Conservation (phyloP, 2,113 vertebrate genomes). For the Sceloporus undulatus region DNA sequence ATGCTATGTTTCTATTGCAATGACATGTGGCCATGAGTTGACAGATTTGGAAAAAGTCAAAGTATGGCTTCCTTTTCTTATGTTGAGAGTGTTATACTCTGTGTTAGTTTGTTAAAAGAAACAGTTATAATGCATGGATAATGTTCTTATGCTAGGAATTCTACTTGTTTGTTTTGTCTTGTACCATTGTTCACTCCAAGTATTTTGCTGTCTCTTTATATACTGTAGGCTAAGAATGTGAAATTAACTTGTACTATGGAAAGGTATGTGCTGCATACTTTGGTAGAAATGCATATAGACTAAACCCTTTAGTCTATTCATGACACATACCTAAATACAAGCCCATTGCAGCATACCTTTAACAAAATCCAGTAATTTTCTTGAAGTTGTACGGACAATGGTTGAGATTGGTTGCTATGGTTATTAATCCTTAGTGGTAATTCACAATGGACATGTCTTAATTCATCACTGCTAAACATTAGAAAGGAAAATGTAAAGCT, state of each 20-base stretch:
- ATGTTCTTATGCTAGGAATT: neutral
- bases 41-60: neutral
- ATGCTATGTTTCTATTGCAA: no score
- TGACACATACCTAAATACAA: conserved; percentile 53
- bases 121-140: neutral
- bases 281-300: conserved; percentile 33
- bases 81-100: no score
- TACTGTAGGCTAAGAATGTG: neutral
- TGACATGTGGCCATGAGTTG: neutral
- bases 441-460: conserved; percentile 59
- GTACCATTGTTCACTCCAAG: neutral
- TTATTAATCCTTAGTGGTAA: conserved; percentile 73
- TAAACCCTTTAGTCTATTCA: conserved; percentile 30
- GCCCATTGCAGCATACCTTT: conserved; percentile 53
- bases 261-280: neutral
- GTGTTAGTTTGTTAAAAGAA: neutral
- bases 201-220: neutral
- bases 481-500: conserved; percentile 55
- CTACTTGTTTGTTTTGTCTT: neutral
- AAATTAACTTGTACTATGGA: neutral
- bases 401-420: conserved; percentile 75
- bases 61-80: no score
- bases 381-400: conserved; percentile 59
- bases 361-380: conserved; percentile 58
- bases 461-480: conserved; percentile 61